phyloP scores from a whole-genome alignment of 2,113 vertebrate species.

The Macquaria ambigua region DNA sequence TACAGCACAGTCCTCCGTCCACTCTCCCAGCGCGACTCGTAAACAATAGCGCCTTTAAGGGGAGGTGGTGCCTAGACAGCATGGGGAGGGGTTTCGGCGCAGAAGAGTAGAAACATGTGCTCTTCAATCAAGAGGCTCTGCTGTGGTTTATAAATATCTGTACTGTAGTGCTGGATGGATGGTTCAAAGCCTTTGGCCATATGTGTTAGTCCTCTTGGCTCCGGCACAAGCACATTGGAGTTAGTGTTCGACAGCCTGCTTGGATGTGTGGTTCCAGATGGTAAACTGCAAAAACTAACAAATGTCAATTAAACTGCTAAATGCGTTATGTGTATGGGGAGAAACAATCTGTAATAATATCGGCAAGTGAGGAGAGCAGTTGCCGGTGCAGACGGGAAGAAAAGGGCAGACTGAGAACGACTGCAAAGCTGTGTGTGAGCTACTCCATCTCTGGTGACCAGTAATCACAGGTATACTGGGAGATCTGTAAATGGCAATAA shows the following conservation, averaged over 20 bases:
- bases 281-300: constrained; percentile 66
- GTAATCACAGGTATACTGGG: constrained; percentile 15
- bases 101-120: constrained; percentile 84
- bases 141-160: constrained; percentile 84
- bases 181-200: constrained; percentile 74
- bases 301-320: constrained; percentile 42
- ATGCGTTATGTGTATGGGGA: constrained; percentile 1
- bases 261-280: constrained; percentile 57
- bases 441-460: constrained; percentile 19
- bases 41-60: constrained; percentile 77
- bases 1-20: constrained; percentile 25
- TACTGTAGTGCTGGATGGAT: constrained; percentile 63
- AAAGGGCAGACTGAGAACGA: constrained; percentile 3
- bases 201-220: constrained; percentile 70
- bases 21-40: constrained; percentile 59
- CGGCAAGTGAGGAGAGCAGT: constrained; percentile 6
- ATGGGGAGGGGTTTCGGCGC: constrained; percentile 55
- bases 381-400: not conserved
- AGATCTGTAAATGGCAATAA: constrained; percentile 26
- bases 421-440: not conserved
- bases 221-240: constrained; percentile 54
- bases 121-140: constrained; percentile 77
- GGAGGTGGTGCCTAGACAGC: constrained; percentile 56
- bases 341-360: constrained; percentile 29
- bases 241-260: constrained; percentile 52